Evolutionary conservation across 2,797 vertebrate genomes (phyloP).

Genomic region (Muscicapa striata): DNA sequence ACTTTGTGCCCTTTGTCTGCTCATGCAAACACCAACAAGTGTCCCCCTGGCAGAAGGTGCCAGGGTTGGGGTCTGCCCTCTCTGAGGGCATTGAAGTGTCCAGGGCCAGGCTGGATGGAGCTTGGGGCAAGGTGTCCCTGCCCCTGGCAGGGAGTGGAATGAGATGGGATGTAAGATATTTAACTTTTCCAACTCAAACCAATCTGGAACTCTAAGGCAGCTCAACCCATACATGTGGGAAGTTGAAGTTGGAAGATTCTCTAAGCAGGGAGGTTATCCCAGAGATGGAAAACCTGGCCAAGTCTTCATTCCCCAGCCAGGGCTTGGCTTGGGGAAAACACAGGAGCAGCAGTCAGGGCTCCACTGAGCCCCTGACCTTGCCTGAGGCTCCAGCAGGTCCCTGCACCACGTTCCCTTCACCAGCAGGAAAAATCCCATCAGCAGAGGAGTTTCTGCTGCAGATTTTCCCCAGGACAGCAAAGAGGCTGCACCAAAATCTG

Average conservation of each 20-base stretch:
- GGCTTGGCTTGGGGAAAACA: too few relatives aligned
- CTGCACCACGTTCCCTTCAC: fast-evolving
- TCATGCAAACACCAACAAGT: fast-evolving
- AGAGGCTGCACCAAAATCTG: not conserved
- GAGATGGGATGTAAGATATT: too few relatives aligned
- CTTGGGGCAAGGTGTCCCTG: not conserved
- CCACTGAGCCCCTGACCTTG: not conserved
- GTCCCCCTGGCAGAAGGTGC: not conserved
- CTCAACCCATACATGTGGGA: not conserved
- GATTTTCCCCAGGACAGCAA: fast-evolving
- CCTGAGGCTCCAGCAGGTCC: not conserved
- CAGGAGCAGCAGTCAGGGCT: too few relatives aligned
- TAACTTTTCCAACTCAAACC: not conserved
- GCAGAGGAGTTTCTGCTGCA: not conserved
- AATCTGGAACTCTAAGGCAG: not conserved
- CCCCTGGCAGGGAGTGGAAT: not conserved
- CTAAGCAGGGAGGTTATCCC: too few relatives aligned
- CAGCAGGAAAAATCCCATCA: not conserved
- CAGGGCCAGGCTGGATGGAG: fast-evolving
- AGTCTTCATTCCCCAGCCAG: too few relatives aligned
- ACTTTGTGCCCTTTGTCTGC: not conserved
- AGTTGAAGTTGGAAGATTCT: too few relatives aligned
- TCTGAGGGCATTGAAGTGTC: not conserved
- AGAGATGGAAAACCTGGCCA: too few relatives aligned
- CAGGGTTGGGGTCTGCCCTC: not conserved